Evolutionary conservation across 2,113 vertebrate genomes (phyloP).

Genomic region (Odontesthes bonariensis): DNA sequence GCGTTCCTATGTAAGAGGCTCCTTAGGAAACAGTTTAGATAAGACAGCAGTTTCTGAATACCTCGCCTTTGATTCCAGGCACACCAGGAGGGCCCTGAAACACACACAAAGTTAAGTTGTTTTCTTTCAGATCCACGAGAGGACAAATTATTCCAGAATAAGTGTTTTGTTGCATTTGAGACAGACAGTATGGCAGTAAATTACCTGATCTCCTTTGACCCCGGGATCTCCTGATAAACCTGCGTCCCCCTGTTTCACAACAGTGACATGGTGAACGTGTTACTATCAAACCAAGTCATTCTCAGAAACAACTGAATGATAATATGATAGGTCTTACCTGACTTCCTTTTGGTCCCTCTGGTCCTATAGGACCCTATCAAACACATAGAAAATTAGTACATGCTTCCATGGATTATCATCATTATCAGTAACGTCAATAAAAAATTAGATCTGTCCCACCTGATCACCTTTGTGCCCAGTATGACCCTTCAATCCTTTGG

Average conservation of each 20-base stretch:
- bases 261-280: neutral
- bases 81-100: conserved; percentile 82
- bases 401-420: neutral
- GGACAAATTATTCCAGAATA: too few relatives aligned
- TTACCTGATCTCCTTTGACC: conserved; percentile 82
- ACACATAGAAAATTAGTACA: neutral
- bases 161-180: neutral
- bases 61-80: conserved; percentile 83
- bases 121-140: neutral
- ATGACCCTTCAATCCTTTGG: conserved; percentile 82
- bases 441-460: conserved; percentile 59
- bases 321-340: conserved; percentile 58
- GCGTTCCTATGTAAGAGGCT: neutral
- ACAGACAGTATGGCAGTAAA: neutral
- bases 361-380: conserved; percentile 78
- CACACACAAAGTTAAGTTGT: conserved; percentile 11
- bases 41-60: conserved; percentile 28
- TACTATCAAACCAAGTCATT: neutral
- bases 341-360: conserved; percentile 81
- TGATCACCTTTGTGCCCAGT: conserved; percentile 84
- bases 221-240: conserved; percentile 75
- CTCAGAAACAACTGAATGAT: neutral
- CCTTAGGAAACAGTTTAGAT: neutral
- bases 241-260: conserved; percentile 74
- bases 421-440: neutral